Base-by-base conservation (phyloP, 2,113 vertebrate species). In the Emydocephalus ijimae region DNA sequence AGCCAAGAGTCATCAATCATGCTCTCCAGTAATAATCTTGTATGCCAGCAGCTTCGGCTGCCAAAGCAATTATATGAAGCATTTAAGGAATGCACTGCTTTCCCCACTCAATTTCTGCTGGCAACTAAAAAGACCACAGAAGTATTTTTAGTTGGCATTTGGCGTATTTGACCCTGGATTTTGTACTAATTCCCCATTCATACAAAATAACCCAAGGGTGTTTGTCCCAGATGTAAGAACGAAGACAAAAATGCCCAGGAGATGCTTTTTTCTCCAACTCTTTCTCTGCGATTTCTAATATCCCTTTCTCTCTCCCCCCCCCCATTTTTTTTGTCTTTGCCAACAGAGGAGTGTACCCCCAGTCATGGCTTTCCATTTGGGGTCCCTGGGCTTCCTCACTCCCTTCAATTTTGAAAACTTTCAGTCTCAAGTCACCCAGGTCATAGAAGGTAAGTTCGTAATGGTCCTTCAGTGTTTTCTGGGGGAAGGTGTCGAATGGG, bases 361-460 rank as follows among this genome's bases (percentile, higher is more conserved):
- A 0, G 98, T 98, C 87, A 98, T 98, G 98, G 98, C 98, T 89
- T 98, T 98, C 96, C 98, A 98, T 94, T 97, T 98, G 95, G 98
- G 98, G 92, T 98, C 98, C 56, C 97, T 98, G 95, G 98, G 98
- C 94, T 98, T 98, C 94, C 97, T 98, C 92, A 98, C 98, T 88
- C 98, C 98, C 0, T 98, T 98, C 97, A 98, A 96, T 96, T 98
- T 98, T 55, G 98, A 98, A 95, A 97, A 98, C 95, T 98, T 98
- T 93, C 98, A 98, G 95, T 97, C 98, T 86, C 97, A 98, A 95
- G 98, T 98, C 55, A 97, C 97, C 90, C 98, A 98, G 97, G 98
- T 98, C 95, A 98, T 98, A 95, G 98, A 98, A 97, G 98, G 98
- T 98, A 97, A 97, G 97, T 4, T 8, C 54, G 55, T 69, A 6